A percentile compares a stretch with the other conserved stretches of the same genome.
These are phyloP conservation scores for Agrotis exclamationis DNA, from an alignment of 2,888 invertebrate species.

Conservation along the genomic window DNA sequence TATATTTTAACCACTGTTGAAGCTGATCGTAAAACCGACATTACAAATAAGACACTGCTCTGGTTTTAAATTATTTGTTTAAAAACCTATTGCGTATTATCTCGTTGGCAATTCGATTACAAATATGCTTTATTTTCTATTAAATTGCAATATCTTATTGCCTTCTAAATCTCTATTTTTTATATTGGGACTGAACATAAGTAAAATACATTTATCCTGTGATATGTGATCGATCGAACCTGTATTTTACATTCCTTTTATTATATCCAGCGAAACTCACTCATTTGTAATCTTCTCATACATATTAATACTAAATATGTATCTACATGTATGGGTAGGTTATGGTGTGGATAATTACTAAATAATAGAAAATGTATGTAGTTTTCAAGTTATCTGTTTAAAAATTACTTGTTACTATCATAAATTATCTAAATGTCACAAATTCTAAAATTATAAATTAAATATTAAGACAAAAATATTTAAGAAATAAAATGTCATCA, in stretches of 20 bases:
- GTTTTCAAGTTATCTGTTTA: conserved; percentile 66
- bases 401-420: conserved; percentile 70
- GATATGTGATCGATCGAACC: conserved; percentile 65
- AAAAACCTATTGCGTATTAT: conserved; percentile 11
- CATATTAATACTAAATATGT: conserved; percentile 44
- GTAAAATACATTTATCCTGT: conserved; percentile 64
- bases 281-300: conserved; percentile 58
- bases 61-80: conserved; percentile 1
- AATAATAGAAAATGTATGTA: conserved; percentile 62
- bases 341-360: conserved; percentile 51
- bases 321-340: conserved; percentile 56
- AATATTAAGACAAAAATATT: conserved; percentile 66
- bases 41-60: conserved; percentile 2
- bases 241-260: conserved; percentile 65
- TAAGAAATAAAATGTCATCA: conserved; percentile 71
- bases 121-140: conserved; percentile 13
- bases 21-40: conserved; percentile 17
- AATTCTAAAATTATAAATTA: conserved; percentile 69
- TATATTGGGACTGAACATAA: conserved; percentile 54
- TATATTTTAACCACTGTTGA: not conserved
- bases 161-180: conserved; percentile 50
- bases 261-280: conserved; percentile 46
- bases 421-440: conserved; percentile 71
- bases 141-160: conserved; percentile 24
- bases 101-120: conserved; percentile 11